Evolutionary conservation across 2,888 invertebrate genomes (phyloP).

Genomic region (Podotricha telesiphe): DNA sequence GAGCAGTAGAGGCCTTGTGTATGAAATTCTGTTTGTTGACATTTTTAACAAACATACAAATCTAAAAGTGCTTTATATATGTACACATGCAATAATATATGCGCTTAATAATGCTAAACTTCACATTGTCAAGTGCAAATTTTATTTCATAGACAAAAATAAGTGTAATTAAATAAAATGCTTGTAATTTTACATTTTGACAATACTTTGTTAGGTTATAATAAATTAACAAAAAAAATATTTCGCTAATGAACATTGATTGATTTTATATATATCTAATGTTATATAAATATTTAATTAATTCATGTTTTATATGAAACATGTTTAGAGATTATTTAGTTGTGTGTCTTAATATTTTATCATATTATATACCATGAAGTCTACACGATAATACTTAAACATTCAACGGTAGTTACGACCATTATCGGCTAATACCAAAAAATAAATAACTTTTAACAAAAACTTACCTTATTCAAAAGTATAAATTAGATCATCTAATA

Average conservation of each 20-base stretch:
- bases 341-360: slow-evolving; percentile 18
- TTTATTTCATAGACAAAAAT: slow-evolving; percentile 9
- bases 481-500: not conserved
- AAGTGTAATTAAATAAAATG: slow-evolving; percentile 25
- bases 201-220: slow-evolving; percentile 37
- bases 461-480: not conserved
- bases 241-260: not conserved
- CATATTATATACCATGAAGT: slow-evolving; percentile 7
- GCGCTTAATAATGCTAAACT: slow-evolving; percentile 11
- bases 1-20: not conserved
- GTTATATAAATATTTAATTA: slow-evolving; percentile 11
- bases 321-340: slow-evolving; percentile 16
- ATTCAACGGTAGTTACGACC: not conserved
- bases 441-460: not conserved
- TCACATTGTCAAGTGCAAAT: not conserved
- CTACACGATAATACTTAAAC: not conserved
- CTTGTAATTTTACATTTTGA: slow-evolving; percentile 36
- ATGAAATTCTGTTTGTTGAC: not conserved
- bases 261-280: slow-evolving; percentile 8
- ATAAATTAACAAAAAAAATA: slow-evolving; percentile 10
- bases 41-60: not conserved
- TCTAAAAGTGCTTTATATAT: not conserved
- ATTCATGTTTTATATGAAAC: slow-evolving; percentile 19
- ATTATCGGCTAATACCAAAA: not conserved
- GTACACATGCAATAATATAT: not conserved